phyloP scores from a whole-genome alignment of 2,888 invertebrate species.

The Cataglyphis rosenhaueri region DNA sequence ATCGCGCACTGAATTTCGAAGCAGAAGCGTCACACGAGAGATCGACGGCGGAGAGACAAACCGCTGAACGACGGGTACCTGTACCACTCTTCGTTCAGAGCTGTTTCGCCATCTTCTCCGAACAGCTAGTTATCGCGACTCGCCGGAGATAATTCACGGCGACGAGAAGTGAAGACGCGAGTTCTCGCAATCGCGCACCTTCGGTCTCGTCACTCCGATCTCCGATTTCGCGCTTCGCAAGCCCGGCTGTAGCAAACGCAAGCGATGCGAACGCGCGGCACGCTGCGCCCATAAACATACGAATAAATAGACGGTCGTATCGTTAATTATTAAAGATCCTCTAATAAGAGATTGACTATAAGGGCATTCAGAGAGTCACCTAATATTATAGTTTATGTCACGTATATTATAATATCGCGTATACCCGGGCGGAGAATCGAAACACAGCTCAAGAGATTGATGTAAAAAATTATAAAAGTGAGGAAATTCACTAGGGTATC shows the following conservation, averaged over 20 bases:
- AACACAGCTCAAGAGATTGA: too few relatives aligned
- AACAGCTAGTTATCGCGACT: background rate
- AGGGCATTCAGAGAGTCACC: too few relatives aligned
- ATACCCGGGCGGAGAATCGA: too few relatives aligned
- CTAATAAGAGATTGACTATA: too few relatives aligned
- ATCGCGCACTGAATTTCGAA: background rate
- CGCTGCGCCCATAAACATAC: background rate
- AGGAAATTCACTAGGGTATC: too few relatives aligned
- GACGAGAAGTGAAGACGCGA: background rate
- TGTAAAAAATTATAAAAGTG: too few relatives aligned
- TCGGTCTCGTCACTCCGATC: slow-evolving; percentile 20
- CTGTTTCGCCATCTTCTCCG: background rate
- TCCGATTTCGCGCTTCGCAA: slow-evolving; percentile 36
- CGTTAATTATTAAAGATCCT: too few relatives aligned
- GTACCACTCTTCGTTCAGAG: too few relatives aligned
- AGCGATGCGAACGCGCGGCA: background rate
- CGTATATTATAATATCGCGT: too few relatives aligned
- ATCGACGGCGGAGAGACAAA: background rate
- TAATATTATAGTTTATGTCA: too few relatives aligned
- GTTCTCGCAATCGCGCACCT: background rate
- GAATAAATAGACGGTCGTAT: background rate
- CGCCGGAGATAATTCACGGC: background rate
- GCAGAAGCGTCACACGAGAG: background rate
- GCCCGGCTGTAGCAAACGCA: slow-evolving; percentile 29
- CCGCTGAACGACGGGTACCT: too few relatives aligned